A percentile compares a stretch with the other conserved stretches of the same genome.
These are phyloP conservation scores for Syritta pipiens DNA, from an alignment of 2,888 invertebrate genomes.

Conservation along the genomic window DNA sequence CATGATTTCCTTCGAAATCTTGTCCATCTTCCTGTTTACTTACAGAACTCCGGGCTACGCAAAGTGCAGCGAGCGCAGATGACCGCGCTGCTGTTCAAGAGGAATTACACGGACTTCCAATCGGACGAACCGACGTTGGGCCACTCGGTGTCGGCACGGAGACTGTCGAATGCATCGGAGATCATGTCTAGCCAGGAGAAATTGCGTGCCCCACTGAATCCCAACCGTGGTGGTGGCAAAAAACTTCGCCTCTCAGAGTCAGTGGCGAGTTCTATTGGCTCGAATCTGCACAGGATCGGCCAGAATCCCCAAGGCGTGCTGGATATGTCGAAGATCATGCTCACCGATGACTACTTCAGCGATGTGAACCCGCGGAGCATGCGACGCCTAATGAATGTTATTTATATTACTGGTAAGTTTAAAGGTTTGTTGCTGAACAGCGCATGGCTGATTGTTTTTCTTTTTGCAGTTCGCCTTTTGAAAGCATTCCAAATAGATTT, in stretches of 20 bases:
- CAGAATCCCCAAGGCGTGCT: slow-evolving; percentile 83
- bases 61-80: slow-evolving; percentile 93
- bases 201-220: slow-evolving; percentile 79
- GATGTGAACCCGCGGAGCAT: slow-evolving; percentile 99
- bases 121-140: slow-evolving; percentile 76
- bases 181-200: slow-evolving; percentile 91
- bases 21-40: slow-evolving; percentile 98
- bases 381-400: slow-evolving; percentile 97
- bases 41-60: slow-evolving; percentile 96
- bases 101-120: slow-evolving; percentile 77
- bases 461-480: slow-evolving; percentile 90
- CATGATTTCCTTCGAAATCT: slow-evolving; percentile 96
- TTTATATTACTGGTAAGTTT: slow-evolving; percentile 92
- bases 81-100: slow-evolving; percentile 82
- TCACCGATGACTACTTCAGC: slow-evolving; percentile 99
- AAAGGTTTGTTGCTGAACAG: too few relatives aligned
- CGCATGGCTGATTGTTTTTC: too few relatives aligned
- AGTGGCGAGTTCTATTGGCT: slow-evolving; percentile 93
- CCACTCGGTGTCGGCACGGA: slow-evolving; percentile 84
- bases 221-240: slow-evolving; percentile 82
- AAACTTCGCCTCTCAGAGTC: slow-evolving; percentile 92
- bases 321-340: slow-evolving; percentile 87
- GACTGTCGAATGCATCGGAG: slow-evolving; percentile 89
- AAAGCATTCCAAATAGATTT: slow-evolving; percentile 99
- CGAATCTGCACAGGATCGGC: slow-evolving; percentile 88